Percentiles rank a stretch among this genome's conserved stretches.
These are phyloP conservation scores for Lordiphosa fenestrarum DNA, from an alignment of 2,888 invertebrate genomes.

Conservation along the genomic window DNA sequence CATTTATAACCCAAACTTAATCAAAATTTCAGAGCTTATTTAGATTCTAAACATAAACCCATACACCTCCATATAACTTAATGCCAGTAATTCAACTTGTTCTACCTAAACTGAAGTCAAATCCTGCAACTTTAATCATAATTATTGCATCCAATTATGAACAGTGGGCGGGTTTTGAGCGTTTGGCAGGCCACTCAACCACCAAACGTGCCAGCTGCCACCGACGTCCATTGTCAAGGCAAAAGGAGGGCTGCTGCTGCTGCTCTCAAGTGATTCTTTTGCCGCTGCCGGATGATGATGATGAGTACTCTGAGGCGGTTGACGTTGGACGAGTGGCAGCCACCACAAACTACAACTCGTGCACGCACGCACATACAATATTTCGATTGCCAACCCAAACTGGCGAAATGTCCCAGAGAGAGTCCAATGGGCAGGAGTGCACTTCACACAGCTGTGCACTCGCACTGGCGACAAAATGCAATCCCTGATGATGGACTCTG, in stretches of 20 bases:
- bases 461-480: constrained; percentile 59
- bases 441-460: constrained; percentile 36
- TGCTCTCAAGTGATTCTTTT: constrained; percentile 38
- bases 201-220: constrained; percentile 71
- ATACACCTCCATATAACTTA: too few species aligned
- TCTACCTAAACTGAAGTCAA: constrained; percentile 54
- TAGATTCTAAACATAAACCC: too few species aligned
- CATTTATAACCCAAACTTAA: too few species aligned
- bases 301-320: constrained; percentile 15
- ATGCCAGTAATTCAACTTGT: too few species aligned
- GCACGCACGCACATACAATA: constrained; percentile 55
- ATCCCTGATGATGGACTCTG: constrained; percentile 34
- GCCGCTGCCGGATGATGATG: constrained; percentile 27
- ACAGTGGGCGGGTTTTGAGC: neutral
- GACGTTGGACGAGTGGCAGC: constrained; percentile 28
- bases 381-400: constrained; percentile 43
- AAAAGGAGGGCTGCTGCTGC: constrained; percentile 29
- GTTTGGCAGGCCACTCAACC: constrained; percentile 49
- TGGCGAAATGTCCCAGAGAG: constrained; percentile 68
- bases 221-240: constrained; percentile 52
- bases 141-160: constrained; percentile 41
- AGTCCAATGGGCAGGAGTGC: constrained; percentile 25
- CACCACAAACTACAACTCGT: constrained; percentile 70
- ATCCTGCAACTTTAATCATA: constrained; percentile 60
- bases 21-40: too few species aligned